Evolutionary conservation across 2,797 vertebrate genomes (phyloP), one percentile per base, ranked within the genome.

Genomic region (Poecilia wingei): DNA sequence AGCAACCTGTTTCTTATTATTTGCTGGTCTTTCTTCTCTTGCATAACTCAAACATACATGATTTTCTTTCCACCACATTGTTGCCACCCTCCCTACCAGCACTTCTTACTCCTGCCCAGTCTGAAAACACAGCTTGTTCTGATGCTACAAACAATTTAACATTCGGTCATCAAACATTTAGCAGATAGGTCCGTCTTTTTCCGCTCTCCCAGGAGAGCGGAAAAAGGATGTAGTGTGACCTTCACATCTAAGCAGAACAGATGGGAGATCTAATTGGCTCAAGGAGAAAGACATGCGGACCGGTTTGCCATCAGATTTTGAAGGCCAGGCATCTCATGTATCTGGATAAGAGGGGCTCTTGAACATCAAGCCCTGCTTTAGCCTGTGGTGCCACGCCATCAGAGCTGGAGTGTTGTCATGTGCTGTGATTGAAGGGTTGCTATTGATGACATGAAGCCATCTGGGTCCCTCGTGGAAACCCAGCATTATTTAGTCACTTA

Each of bases 91-190:
- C 77, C 47, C 5, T 49, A 13, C 59, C 41, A 9, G 66, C 6
- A 71, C 66, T 36, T 57, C 2, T 74, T 77, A 73, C 45, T 39
- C 18, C 36, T 47, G 41, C 80, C 49, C 39, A 72, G 45, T 78
- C 55, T 79, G 18, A 72, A 45, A 33, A n/a, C 18, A 64, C 28
- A 43, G 39, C 36, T 51, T 41, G 41, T 5, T 5, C 41, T 16
- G 68, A 14, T 28, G 12, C 68, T 70, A 14, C 55, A 25, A n/a
- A 45, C 78, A 64, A n/a, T 45, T 73, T 31, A 13, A 5, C 43
- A 55, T 41, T 53, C 9, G 39, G 22, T 76, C 68, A 70, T 72
- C 22, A 82, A 81, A 80, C 82, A 83, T 75, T 53, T 73, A 75
- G 69, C 31, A 28, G 72, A 41, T 74, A 76, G 7, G 86, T 72